Evolutionary conservation across 2,113 vertebrate species (phyloP).

Genomic region (Myrmecophaga tridactyla): DNA sequence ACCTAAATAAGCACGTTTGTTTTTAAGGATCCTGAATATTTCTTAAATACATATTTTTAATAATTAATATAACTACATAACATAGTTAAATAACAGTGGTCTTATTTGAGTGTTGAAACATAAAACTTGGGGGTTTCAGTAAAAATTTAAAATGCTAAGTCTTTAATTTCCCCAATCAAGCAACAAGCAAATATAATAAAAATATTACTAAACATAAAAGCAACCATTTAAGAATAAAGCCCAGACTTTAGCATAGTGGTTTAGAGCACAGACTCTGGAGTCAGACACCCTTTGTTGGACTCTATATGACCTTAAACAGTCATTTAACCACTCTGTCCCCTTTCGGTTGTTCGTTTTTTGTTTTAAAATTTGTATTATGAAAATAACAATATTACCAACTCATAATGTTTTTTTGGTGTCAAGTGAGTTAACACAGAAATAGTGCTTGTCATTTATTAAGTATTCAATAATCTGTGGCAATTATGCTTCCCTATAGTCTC

Average conservation of each 20-base stretch:
- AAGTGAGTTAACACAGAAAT: not conserved
- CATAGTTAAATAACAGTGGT: not conserved
- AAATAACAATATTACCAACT: not conserved
- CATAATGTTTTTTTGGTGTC: too few relatives aligned
- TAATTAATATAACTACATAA: not conserved
- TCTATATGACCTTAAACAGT: not conserved
- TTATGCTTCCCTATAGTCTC: not conserved
- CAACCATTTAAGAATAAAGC: not conserved
- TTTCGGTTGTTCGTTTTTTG: not conserved
- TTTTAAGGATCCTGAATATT: not conserved
- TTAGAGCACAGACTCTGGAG: not conserved
- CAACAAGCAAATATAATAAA: not conserved
- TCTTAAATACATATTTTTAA: not conserved
- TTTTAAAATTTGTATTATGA: not conserved
- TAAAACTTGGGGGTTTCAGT: not conserved
- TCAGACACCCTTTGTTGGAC: not conserved
- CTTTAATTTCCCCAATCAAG: not conserved
- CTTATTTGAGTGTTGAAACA: not conserved
- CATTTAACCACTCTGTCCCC: not conserved
- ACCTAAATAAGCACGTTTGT: not conserved
- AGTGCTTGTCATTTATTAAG: not conserved
- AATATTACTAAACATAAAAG: not conserved
- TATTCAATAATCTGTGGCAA: not conserved
- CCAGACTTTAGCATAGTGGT: not conserved
- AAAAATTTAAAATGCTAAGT: not conserved